A percentile compares a stretch with the other conserved stretches of the same genome.
phyloP scores from a whole-genome alignment of 2,113 vertebrate genomes.

The Galbula dea region DNA sequence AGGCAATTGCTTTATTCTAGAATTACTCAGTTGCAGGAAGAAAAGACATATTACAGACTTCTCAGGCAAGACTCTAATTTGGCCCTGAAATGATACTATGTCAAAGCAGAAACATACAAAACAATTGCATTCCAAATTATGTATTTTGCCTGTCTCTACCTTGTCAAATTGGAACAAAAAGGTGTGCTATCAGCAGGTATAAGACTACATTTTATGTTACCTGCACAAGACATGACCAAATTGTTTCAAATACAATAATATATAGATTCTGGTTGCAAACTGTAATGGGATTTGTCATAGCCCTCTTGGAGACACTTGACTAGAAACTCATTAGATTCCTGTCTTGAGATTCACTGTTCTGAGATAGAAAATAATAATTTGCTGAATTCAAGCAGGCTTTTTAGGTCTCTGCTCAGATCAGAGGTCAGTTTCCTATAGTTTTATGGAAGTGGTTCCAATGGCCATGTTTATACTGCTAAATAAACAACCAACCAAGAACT shows the following conservation, averaged over 20 bases:
- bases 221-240: not conserved
- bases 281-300: not conserved
- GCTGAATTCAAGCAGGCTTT: not conserved
- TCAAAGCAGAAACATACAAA: not conserved
- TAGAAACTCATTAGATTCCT: not conserved
- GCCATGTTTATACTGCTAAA: not conserved
- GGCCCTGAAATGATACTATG: not conserved
- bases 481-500: not conserved
- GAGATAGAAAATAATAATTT: not conserved
- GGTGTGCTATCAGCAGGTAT: not conserved
- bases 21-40: not conserved
- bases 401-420: not conserved
- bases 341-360: not conserved
- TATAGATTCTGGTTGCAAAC: not conserved
- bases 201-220: not conserved
- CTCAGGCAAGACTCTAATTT: not conserved
- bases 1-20: not conserved
- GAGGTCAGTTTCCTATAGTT: not conserved
- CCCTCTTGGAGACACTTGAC: not conserved
- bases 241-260: not conserved
- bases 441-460: not conserved
- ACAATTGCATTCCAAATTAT: not conserved
- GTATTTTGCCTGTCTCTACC: not conserved
- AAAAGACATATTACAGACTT: not conserved
- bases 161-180: not conserved